Base-by-base conservation (phyloP, 2,113 vertebrate genomes). In the Rhea americana region DNA sequence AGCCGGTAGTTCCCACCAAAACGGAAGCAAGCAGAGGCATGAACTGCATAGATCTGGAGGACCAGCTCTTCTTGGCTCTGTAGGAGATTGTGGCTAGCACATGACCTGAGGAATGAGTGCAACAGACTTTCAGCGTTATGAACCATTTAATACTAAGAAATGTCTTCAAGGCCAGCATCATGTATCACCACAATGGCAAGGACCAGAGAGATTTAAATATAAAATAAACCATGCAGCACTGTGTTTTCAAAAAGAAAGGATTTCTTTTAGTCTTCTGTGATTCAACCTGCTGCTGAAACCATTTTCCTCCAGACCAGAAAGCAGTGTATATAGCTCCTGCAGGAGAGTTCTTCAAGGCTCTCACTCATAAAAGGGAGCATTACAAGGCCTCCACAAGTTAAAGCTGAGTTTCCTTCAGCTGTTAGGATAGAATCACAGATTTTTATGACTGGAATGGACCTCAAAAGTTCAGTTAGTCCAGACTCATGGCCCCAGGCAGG, bases 381-480 rank as follows among this genome's bases (percentile, higher is more conserved):
- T 81, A 24, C 59, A 90, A 72, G 5, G 55, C 53, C 37, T 67
- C 58, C 84, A 72, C 59, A 59, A 17, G 3, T 1, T 43, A 47
- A 26, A 87, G 78, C 61, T 47, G 59, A 45, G 63, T 58, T 62
- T 91, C 63, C 43, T 90, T 72, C 82, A 88, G 70, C n/a, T 86
- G 50, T 30, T 25, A 47, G 70, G 66, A 78, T 47, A 90, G 73
- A 87, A 53, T 35, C 68, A 84, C 72, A 87, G 65, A 47, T 74
- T 83, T 67, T 43, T 63, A 67, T 0, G 2, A 65, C 76, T 86
- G 73, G 51, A 77, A 82, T 68, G 47, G 67, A 85, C 90, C 76
- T 95, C 82, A 83, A 56, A 73, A 30, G 61, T 47, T 93, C 73
- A 13, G 25, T 81, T 76, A 47, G 88, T 71, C 79, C 80, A 85